Evolutionary conservation across 2,888 invertebrate genomes (phyloP), one percentile per base, ranked within the genome.

Genomic region (Phortica okadai): DNA sequence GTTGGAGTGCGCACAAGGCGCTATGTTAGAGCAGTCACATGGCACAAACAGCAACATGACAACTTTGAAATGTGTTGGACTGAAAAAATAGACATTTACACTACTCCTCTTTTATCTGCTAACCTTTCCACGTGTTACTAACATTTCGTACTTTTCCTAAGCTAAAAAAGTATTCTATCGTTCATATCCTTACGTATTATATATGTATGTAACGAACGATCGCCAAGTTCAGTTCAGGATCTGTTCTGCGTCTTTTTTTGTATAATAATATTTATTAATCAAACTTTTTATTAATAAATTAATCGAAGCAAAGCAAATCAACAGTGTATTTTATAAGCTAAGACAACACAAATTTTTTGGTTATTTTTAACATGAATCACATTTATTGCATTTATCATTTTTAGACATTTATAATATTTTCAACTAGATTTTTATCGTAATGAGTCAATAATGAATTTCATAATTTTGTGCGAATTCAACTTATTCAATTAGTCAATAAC

Each of bases 1-100:
- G 98, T 77, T 99, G 99, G 99, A 96, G 97, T 79, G 94, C 94
- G 82, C 97, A 98, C 91, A 98, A 97, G 82, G 86, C 89, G 75
- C 84, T 88, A 11, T 88, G 87, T 10, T 54, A 16, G 21, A 45
- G 6, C 50, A 44, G 50, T 69, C 44, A 69, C 69, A 45, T 41
- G 69, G 11, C 54, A 72, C 70, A 72, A 72, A 21, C 25, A 72
- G 25, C 70, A 70, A 21, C 21, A 33, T 54, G 56, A 72, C 14
- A 56, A 54, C n/a, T 25, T 8, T 11, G 14, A 45, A 72, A 56
- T n/a, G 56, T 54, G 25, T 54, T 72, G 33, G 56, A 72, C 50
- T 69, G 69, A 44, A 69, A 69, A 45, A 69, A 14, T 56, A 56
- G 56, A 56, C n/a, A 56, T n/a, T 56, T n/a, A 56, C 56, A 14